Evolutionary conservation across 2,888 invertebrate species (phyloP), one percentile per base, ranked within the genome.

Genomic region (Thyatira batis): DNA sequence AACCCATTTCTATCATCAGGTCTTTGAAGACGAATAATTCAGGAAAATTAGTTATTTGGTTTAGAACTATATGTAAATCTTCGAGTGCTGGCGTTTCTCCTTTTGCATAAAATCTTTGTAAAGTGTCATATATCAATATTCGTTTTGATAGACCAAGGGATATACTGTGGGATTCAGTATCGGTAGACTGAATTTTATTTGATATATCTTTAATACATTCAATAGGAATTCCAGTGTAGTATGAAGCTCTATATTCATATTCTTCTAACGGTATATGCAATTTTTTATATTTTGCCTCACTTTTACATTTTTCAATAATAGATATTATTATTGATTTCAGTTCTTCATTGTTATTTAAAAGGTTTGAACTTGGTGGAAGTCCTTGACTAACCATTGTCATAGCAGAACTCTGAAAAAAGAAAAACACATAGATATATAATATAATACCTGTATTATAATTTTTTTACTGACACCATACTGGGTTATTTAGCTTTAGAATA

Each of bases 171-270:
- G 39, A 8, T 39, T 13, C 39, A 56, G 44, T 48, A 57, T 8
- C 43, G 27, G 43, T 25, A 17, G 17, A 20, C 11, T 45, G 25
- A 46, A 39, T 52, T 27, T 54, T 17, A 49, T 11, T 52, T 48
- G 57, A 45, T 48, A 65, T 55, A 49, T 61, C 20, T 3, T 65
- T 20, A 17, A 76, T 17, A 39, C 8, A 8, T 39, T 39, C 39
- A n/a, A 30, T n/a, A 30, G 71, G 57, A 4, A 65, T 54, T 5
- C 60, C 75, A 27, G 80, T 78, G 44, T 82, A 83, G 51, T 58
- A 64, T 17, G 65, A 54, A 3, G 69, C 73, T 54, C 80, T 69
- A 39, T 66, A 65, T 58, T 62, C 57, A 51, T 58, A 52, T 23
- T 76, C 60, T 51, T 70, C 58, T 51, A 81, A 23, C n/a, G 74